These are phyloP conservation scores for Myotis yumanensis DNA, from an alignment of 2,113 vertebrate genomes.

Conservation along the genomic window DNA sequence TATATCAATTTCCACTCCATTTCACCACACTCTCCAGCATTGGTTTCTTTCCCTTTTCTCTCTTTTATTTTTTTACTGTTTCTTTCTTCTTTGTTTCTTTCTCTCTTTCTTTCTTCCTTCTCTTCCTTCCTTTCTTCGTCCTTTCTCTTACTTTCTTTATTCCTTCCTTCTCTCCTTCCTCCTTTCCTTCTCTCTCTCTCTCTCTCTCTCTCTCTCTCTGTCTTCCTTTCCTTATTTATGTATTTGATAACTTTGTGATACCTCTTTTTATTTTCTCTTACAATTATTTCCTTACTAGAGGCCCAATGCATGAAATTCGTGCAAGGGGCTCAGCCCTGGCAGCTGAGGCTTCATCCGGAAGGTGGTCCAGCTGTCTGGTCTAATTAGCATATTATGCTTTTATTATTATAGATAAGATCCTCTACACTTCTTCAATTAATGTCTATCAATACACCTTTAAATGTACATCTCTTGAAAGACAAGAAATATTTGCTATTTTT, in stretches of 20 bases:
- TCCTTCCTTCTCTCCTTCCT: neutral
- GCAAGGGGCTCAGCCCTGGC: no score
- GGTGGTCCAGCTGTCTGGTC: no score
- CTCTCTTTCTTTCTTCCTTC: no score
- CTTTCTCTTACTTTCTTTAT: no score
- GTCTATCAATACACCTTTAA: neutral
- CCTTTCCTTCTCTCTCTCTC: neutral
- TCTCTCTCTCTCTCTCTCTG: neutral
- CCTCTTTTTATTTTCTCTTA: neutral
- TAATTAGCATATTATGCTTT: no score
- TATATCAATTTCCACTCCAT: neutral
- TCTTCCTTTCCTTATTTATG: neutral
- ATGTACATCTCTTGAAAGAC: neutral
- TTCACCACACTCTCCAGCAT: neutral
- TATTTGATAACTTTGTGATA: neutral
- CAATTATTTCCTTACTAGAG: neutral
- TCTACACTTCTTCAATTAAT: neutral
- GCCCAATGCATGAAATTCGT: no score
- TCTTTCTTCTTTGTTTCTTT: no score
- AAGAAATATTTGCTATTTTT: neutral
- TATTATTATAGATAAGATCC: neutral
- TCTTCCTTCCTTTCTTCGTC: fast-evolving
- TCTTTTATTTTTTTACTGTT: no score
- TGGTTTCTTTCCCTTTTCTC: neutral
- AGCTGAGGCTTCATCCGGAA: no score